A percentile compares a stretch with the other conserved stretches of the same genome.
phyloP scores from a whole-genome alignment of 2,113 vertebrate species.

The Oophaga pumilio region DNA sequence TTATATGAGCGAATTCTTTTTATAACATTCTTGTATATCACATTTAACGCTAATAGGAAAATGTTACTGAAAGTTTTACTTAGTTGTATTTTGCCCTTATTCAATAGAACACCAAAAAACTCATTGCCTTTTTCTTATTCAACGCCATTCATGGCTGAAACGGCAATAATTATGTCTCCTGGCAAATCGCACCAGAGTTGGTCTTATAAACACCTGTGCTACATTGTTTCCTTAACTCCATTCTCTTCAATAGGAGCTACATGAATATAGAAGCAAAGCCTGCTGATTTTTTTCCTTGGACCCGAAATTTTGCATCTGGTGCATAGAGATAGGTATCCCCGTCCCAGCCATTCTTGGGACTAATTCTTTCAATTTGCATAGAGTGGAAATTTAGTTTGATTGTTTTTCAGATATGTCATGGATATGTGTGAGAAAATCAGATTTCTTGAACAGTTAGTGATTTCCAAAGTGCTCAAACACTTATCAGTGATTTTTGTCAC shows the following conservation, averaged over 20 bases:
- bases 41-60: conserved; percentile 13
- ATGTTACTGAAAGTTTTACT: neutral
- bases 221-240: too few relatives aligned
- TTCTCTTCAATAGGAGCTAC: too few relatives aligned
- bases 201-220: too few relatives aligned
- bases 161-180: too few relatives aligned
- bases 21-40: conserved; percentile 14
- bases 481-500: neutral
- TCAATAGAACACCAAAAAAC: neutral
- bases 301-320: too few relatives aligned
- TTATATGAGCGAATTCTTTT: conserved; percentile 37
- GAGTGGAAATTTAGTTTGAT: neutral
- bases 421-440: neutral
- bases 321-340: too few relatives aligned
- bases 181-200: too few relatives aligned
- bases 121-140: neutral
- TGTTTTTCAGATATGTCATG: neutral
- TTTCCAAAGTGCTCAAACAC: neutral
- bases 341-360: too few relatives aligned
- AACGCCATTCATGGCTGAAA: neutral
- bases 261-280: too few relatives aligned
- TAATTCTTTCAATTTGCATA: neutral
- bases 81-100: neutral
- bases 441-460: neutral
- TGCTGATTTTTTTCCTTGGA: too few relatives aligned